Conservation (phyloP, 2,888 invertebrate species). For the Neocrepidodera transversa region DNA sequence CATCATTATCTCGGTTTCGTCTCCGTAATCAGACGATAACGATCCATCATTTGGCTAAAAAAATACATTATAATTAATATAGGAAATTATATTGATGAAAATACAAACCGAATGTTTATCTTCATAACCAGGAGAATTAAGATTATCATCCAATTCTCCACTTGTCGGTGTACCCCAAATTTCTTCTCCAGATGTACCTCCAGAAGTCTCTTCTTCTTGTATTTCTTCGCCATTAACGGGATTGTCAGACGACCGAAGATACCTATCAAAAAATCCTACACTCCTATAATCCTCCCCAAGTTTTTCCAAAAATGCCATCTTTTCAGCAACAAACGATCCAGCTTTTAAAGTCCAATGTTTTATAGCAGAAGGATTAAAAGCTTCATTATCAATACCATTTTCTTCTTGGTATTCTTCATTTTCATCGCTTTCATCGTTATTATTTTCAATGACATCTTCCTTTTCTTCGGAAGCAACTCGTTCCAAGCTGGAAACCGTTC, state of each 20-base stretch:
- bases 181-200: constrained; percentile 84
- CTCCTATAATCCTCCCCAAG: constrained; percentile 63
- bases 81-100: neutral
- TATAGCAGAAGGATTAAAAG: constrained; percentile 55
- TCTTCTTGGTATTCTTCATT: constrained; percentile 44
- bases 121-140: constrained; percentile 69
- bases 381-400: constrained; percentile 56
- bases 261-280: constrained; percentile 61
- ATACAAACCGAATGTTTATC: constrained; percentile 62
- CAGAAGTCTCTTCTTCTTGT: constrained; percentile 83
- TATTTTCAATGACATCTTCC: constrained; percentile 62
- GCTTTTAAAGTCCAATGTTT: constrained; percentile 81
- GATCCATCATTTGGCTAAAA: constrained; percentile 55
- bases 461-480: constrained; percentile 68
- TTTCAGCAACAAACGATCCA: constrained; percentile 82
- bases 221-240: constrained; percentile 59
- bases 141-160: constrained; percentile 77
- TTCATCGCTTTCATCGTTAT: constrained; percentile 41
- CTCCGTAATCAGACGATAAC: constrained; percentile 71
- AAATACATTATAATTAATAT: constrained; percentile 2
- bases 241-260: constrained; percentile 65
- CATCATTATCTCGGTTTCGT: constrained; percentile 84
- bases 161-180: constrained; percentile 91
- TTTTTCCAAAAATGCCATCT: constrained; percentile 76
- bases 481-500: constrained; percentile 77